Conservation (phyloP, 2,888 invertebrate species). For the Stenichneumon culpator region DNA sequence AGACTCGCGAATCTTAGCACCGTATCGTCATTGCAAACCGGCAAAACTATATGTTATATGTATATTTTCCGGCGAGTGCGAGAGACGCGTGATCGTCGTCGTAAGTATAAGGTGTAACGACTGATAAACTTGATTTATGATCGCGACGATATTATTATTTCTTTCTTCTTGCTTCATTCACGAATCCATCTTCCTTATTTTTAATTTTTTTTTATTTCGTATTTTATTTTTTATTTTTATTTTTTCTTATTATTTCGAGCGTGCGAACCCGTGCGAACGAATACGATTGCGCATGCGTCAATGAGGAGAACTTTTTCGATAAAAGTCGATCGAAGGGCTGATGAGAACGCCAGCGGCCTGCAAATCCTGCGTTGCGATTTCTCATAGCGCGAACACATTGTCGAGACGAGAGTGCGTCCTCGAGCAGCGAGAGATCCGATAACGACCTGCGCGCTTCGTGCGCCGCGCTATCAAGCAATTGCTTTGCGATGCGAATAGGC, state of each 20-base stretch:
- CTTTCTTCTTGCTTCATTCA: conserved; percentile 35
- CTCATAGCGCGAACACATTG: conserved; percentile 19
- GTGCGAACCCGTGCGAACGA: conserved; percentile 62
- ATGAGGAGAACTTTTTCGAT: conserved; percentile 28
- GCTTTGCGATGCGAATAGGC: conserved; percentile 44
- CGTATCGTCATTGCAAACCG: conserved; percentile 55
- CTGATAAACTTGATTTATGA: conserved; percentile 67
- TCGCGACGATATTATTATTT: conserved; percentile 52
- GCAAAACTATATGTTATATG: conserved; percentile 32
- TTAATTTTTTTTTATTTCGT: neutral
- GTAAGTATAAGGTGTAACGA: conserved; percentile 84
- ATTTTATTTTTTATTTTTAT: conserved; percentile 1
- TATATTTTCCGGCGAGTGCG: conserved; percentile 50
- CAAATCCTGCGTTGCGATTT: conserved; percentile 59
- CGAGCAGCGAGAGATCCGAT: conserved; percentile 24
- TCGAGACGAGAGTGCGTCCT: conserved; percentile 19
- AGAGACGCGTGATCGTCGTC: conserved; percentile 61
- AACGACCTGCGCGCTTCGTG: conserved; percentile 35
- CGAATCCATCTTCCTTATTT: conserved; percentile 24
- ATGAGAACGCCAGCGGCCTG: neutral
- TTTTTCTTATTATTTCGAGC: conserved; percentile 18
- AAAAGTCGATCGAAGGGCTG: conserved; percentile 34
- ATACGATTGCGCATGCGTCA: conserved; percentile 47
- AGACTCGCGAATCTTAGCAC: conserved; percentile 54
- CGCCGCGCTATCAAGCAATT: conserved; percentile 36